These are phyloP conservation scores for Polymixis flavicincta DNA, from an alignment of 2,888 invertebrate species.

Conservation along the genomic window DNA sequence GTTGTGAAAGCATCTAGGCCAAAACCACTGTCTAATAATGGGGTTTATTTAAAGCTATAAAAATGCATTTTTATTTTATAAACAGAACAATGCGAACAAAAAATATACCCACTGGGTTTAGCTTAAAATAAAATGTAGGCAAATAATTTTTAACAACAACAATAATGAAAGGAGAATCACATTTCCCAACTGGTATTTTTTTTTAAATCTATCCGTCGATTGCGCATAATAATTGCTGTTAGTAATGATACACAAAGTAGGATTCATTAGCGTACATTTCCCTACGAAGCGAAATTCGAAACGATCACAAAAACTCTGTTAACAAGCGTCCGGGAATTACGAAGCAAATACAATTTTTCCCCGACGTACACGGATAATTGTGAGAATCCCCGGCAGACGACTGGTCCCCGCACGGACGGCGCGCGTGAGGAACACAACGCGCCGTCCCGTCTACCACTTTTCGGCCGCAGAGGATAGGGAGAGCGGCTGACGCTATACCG, in stretches of 20 bases:
- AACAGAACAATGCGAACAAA: neutral
- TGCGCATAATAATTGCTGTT: constrained; percentile 54
- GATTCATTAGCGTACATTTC: constrained; percentile 64
- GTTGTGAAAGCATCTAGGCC: neutral
- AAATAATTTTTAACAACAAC: constrained; percentile 12
- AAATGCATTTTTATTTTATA: neutral
- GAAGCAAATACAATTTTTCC: constrained; percentile 61
- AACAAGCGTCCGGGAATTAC: constrained; percentile 67
- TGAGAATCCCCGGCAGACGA: constrained; percentile 3
- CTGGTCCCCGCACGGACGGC: constrained; percentile 4
- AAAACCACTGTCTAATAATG: neutral
- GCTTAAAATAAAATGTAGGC: constrained; percentile 14
- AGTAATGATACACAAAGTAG: constrained; percentile 57
- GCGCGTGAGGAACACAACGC: no score
- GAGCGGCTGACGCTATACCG: no score
- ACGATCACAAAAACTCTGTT: constrained; percentile 64
- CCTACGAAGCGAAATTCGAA: constrained; percentile 60
- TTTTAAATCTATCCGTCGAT: constrained; percentile 29
- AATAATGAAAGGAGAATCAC: constrained; percentile 18
- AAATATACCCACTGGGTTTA: neutral
- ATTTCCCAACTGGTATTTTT: constrained; percentile 17
- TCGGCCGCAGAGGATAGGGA: no score
- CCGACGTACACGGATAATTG: constrained; percentile 19
- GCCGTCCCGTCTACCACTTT: no score
- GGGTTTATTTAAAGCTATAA: neutral